A percentile compares a stretch with the other conserved stretches of the same genome.
Conservation (phyloP, 2,113 vertebrate genomes). For the Vidua macroura region DNA sequence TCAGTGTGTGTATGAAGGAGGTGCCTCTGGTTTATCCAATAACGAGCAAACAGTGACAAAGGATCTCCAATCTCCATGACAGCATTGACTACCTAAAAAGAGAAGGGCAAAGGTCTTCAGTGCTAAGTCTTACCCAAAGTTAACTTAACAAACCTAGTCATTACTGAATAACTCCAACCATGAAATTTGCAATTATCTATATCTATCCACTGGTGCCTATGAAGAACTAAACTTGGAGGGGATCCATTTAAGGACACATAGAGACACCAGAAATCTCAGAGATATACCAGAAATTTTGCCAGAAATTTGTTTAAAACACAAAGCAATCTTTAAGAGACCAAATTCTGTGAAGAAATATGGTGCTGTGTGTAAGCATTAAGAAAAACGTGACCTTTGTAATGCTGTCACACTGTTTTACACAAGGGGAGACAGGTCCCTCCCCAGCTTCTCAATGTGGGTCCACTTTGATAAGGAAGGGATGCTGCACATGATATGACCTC, state of each 20-base stretch:
- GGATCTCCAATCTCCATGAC: not conserved
- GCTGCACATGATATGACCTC: not conserved
- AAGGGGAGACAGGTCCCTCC: not conserved
- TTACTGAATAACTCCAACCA: not conserved
- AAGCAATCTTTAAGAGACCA: not conserved
- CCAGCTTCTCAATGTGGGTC: not conserved
- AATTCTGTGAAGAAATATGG: not conserved
- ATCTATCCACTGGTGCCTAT: not conserved
- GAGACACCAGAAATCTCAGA: not conserved
- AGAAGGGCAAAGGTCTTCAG: slow-evolving; percentile 25
- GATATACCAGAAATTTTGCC: not conserved
- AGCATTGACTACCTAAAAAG: not conserved
- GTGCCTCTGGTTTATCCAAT: not conserved
- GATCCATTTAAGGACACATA: not conserved
- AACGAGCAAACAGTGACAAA: not conserved
- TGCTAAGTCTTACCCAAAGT: not conserved
- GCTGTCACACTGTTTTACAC: not conserved
- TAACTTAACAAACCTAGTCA: not conserved
- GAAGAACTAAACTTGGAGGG: not conserved
- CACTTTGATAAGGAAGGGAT: not conserved
- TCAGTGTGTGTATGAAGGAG: not conserved
- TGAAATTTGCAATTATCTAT: not conserved
- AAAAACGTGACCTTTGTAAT: not conserved
- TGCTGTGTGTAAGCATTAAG: not conserved
- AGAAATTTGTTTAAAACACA: not conserved